Base-by-base conservation (phyloP, 2,113 vertebrate genomes). In the Scolopax mira region DNA sequence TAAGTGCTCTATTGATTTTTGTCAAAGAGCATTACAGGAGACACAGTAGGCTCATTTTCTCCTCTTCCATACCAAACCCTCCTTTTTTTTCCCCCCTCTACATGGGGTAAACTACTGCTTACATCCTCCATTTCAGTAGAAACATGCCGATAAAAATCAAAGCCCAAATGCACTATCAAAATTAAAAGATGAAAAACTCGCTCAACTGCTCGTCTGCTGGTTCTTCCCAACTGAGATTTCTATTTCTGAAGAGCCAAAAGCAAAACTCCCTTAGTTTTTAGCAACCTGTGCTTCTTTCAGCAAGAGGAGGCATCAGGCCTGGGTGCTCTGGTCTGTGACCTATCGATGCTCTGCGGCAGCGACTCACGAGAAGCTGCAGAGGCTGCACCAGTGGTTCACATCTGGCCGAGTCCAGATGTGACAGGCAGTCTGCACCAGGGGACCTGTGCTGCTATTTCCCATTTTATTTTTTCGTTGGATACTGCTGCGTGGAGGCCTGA, bases 1-100 rank as follows among this genome's bases (percentile, higher is more conserved):
- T 37, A 48, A 61, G 35, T 61, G 24, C 58, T 75, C 48, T 44
- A 94, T 46, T 84, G 85, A 90, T 88, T 90, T 93, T 86, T 92
- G 73, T 65, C 77, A 35, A 71, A 79, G 52, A 75, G 31, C 44
- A 57, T 55, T 67, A 41, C 60, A 4, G 66, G 52, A 88, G 55
- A 37, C 41, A 25, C 0, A 5, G 55, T 49, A 75, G 65, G 73
- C 51, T 84, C 51, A 51, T 61, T 88, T 62, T 90, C 57, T 57
- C 72, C 60, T 61, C 73, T 75, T 85, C 41, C 18, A 39, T 22
- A 89, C 39, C 66, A 79, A 44, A 31, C 10, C 11, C 7, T 5
- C 31, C 28, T 7, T 54, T 25, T 49, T 46, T 35, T 15, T 3
- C 8, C 12, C 7, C 41, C 46, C 23, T 24, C 19, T 15, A 33